Conservation (phyloP, 2,888 invertebrate species). For the Trissonchulus latispiculum region DNA sequence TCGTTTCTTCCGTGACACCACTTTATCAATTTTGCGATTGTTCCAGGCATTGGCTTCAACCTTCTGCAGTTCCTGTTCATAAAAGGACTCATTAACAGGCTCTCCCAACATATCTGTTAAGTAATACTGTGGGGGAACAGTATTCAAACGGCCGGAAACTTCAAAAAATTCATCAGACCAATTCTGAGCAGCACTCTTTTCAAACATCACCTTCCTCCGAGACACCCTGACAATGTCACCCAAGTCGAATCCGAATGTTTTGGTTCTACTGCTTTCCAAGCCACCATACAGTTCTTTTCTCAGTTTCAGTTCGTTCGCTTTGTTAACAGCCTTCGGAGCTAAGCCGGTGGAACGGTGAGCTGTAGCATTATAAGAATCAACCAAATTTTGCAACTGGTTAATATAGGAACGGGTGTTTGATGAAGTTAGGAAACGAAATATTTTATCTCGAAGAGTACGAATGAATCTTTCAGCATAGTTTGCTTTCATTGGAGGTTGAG, state of each 20-base stretch:
- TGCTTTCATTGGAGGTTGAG: not conserved
- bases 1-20: too few relatives aligned
- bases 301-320: too few relatives aligned
- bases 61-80: not conserved
- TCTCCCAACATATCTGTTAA: constrained; percentile 1
- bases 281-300: too few relatives aligned
- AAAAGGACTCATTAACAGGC: not conserved
- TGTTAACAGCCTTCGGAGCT: too few relatives aligned
- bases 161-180: constrained; percentile 1
- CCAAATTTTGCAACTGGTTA: not conserved
- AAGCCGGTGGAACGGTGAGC: not conserved
- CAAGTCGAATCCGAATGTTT: too few relatives aligned
- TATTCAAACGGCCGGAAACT: not conserved
- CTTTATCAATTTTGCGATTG: too few relatives aligned
- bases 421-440: not conserved
- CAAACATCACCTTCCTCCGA: too few relatives aligned
- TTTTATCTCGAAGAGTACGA: too few relatives aligned
- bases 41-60: too few relatives aligned
- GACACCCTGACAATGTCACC: too few relatives aligned
- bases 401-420: not conserved
- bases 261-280: too few relatives aligned
- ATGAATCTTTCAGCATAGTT: constrained; percentile 1
- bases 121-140: too few relatives aligned
- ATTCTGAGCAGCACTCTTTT: not conserved
- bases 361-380: not conserved